Evolutionary conservation across 2,113 vertebrate species (phyloP).

Genomic region (Aptenodytes patagonicus): DNA sequence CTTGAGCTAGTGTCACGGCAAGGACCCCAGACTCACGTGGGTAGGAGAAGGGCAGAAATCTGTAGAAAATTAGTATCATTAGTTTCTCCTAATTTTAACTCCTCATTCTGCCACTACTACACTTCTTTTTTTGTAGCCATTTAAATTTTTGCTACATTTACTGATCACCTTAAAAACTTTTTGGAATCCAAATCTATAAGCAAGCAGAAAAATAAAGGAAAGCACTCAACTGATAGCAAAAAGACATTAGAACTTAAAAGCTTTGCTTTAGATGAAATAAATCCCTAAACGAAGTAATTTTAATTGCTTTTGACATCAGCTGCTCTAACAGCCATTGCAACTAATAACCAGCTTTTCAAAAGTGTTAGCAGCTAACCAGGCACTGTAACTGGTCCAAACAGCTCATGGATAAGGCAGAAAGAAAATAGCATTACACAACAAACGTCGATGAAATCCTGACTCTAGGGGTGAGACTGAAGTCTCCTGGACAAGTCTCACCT

Average conservation of each 20-base stretch:
- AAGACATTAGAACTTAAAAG: not conserved
- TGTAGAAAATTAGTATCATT: not conserved
- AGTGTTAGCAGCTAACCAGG: not conserved
- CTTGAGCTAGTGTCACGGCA: fast-evolving
- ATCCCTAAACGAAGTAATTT: not conserved
- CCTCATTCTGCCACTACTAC: not conserved
- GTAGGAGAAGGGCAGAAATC: not conserved
- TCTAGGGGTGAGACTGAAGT: not conserved
- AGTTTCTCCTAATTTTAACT: not conserved
- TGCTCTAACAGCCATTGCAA: not conserved
- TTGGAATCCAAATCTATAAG: not conserved
- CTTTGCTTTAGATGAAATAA: not conserved
- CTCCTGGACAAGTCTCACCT: not conserved
- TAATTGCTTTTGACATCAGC: not conserved
- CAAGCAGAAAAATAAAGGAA: not conserved
- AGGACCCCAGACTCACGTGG: not conserved
- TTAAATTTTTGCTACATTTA: not conserved
- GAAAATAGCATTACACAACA: not conserved
- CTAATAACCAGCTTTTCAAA: not conserved
- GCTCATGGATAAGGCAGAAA: not conserved
- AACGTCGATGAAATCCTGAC: not conserved
- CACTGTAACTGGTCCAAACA: not conserved
- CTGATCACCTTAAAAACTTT: not conserved
- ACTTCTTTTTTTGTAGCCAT: not conserved
- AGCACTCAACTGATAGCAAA: not conserved